phyloP scores from a whole-genome alignment of 2,113 vertebrate genomes.

The Recurvirostra avosetta region DNA sequence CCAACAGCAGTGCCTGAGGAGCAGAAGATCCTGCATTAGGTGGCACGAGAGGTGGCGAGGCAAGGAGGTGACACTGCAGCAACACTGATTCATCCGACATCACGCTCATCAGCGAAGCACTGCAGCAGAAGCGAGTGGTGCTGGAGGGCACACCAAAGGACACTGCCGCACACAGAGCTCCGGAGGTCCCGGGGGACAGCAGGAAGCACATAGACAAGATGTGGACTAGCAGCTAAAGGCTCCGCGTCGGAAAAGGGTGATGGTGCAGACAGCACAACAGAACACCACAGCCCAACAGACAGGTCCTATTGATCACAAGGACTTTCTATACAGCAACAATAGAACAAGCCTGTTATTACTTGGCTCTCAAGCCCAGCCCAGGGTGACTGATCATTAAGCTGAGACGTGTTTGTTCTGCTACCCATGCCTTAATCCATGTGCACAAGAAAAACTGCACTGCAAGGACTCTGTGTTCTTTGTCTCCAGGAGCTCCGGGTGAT shows the following conservation, averaged over 20 bases:
- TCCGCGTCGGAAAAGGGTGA: background rate
- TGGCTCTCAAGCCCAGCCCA: background rate
- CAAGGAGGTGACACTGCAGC: constrained; percentile 1
- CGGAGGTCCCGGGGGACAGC: background rate
- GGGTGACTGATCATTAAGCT: background rate
- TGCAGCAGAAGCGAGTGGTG: background rate
- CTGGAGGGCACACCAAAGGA: constrained; percentile 24
- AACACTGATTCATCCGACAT: background rate
- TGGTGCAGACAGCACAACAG: background rate
- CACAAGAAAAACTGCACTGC: background rate
- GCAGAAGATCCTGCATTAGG: background rate
- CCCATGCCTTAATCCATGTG: background rate
- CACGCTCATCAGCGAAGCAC: background rate
- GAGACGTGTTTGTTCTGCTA: background rate
- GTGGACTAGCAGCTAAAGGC: background rate
- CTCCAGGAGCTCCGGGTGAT: background rate
- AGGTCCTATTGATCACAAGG: background rate
- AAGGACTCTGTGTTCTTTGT: background rate
- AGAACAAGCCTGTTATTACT: background rate
- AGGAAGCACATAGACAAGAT: background rate
- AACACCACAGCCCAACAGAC: background rate
- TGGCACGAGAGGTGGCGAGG: background rate
- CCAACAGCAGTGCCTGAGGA: background rate
- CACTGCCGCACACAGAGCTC: background rate
- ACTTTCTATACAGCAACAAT: background rate